These are phyloP conservation scores for Cydia pomonella DNA, from an alignment of 1,140 invertebrate genomes.

Conservation along the genomic window DNA sequence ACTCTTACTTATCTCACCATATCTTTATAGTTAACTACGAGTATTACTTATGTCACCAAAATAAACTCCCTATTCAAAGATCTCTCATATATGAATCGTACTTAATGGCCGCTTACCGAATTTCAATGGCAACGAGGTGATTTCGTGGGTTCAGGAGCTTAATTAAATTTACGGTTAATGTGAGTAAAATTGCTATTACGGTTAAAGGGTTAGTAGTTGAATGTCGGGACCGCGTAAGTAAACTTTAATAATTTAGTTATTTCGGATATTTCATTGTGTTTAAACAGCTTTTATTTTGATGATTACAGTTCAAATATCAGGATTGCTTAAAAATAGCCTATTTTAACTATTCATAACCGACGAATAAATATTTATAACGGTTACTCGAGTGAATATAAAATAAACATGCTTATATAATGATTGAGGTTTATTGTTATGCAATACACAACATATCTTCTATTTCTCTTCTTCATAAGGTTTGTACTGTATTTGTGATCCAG, in stretches of 20 bases:
- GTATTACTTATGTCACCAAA: too few relatives aligned
- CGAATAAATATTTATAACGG: background rate
- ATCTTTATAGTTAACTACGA: too few relatives aligned
- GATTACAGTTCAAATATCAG: too few relatives aligned
- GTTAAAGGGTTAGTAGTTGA: background rate
- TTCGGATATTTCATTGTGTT: background rate
- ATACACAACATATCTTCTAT: too few relatives aligned
- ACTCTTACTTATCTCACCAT: too few relatives aligned
- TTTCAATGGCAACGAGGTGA: background rate
- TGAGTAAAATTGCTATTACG: slow-evolving; percentile 12
- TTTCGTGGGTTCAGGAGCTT: slow-evolving; percentile 1
- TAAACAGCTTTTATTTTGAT: background rate
- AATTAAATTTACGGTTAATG: slow-evolving; percentile 9
- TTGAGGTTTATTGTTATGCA: too few relatives aligned
- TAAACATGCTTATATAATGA: too few relatives aligned
- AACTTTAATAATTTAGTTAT: background rate
- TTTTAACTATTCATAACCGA: too few relatives aligned
- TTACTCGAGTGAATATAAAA: too few relatives aligned
- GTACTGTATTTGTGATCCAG: too few relatives aligned
- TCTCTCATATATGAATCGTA: background rate
- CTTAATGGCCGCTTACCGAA: background rate
- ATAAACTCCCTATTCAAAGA: too few relatives aligned
- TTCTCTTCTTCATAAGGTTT: too few relatives aligned
- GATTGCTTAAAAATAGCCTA: background rate
- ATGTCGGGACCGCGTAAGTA: background rate